Base-by-base conservation (phyloP, 2,797 vertebrate species). In the Falco concolor region DNA sequence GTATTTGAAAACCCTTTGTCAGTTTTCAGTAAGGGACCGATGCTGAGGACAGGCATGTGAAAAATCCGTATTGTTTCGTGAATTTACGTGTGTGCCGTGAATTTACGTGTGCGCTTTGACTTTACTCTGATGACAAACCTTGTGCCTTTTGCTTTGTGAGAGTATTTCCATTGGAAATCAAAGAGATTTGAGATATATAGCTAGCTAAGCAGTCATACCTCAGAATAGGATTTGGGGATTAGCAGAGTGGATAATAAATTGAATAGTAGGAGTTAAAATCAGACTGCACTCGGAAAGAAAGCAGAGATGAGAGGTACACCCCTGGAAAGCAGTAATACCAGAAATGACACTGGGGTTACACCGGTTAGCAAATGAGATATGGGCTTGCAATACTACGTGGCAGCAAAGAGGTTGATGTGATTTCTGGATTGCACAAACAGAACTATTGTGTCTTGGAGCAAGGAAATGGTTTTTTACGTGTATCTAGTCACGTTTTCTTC, bases 201-300 rank as follows among this genome's bases (percentile, higher is more conserved):
- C 90, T 95, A 78, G 78, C 95, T 96, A 95, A 97, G 94, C 93
- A 95, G 96, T 94, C 88, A 96, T 96, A 96, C 94, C 86, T 96
- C 90, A 89, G 94, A 95, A 96, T 90, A 93, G 96, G 95, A 96
- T 96, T 96, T 96, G 82, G 8, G 92, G 94, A 97, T 97, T 97
- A 95, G 84, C 82, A 67, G 79, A 85, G 72, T 89, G 90, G 94
- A 94, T 95, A 96, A 93, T 96, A 96, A 96, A 96, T 95, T 93
- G 94, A 93, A 92, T 94, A 95, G 90, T 13, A 95, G 93, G 94
- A 95, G 95, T 97, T 96, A 96, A 97, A 94, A 94, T 96, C 95
- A 95, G 90, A 14, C 89, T 89, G 45, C 59, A 30, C 78, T 91
- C 0, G 0, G 42, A 85, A 95, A 92, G 94, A 94, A 96, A 95